A percentile compares a stretch with the other conserved stretches of the same genome.
Evolutionary conservation across 2,888 invertebrate genomes (phyloP).

Genomic region (Hypercompe scribonia): DNA sequence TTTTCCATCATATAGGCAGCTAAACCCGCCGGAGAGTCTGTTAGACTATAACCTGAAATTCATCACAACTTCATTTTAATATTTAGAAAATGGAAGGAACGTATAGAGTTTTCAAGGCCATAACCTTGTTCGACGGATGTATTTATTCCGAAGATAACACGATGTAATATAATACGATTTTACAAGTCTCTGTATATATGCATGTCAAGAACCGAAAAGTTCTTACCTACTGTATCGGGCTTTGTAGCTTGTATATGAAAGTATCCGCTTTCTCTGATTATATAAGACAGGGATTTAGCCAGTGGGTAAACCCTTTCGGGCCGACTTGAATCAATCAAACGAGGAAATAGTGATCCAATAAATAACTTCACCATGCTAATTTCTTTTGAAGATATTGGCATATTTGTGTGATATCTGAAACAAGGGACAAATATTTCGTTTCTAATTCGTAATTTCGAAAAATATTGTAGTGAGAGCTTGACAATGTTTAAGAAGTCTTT

Average conservation of each 20-base stretch:
- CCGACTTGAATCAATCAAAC: constrained; percentile 73
- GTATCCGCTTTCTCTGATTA: constrained; percentile 87
- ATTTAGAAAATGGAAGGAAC: background rate
- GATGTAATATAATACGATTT: too few relatives aligned
- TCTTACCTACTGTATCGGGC: constrained; percentile 92
- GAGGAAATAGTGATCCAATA: constrained; percentile 83
- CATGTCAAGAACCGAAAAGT: too few relatives aligned
- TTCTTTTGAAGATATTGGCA: constrained; percentile 82
- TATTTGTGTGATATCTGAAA: constrained; percentile 89
- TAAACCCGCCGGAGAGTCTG: constrained; percentile 93
- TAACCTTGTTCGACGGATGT: background rate
- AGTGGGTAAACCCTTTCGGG: constrained; percentile 85
- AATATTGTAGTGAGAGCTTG: too few relatives aligned
- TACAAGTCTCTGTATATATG: too few relatives aligned
- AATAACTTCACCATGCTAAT: constrained; percentile 71
- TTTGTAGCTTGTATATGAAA: constrained; percentile 93
- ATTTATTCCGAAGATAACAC: background rate
- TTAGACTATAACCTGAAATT: constrained; percentile 88
- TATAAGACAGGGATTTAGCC: constrained; percentile 56
- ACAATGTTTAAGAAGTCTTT: background rate
- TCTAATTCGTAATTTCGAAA: background rate
- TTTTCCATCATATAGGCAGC: constrained; percentile 96
- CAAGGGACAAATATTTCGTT: constrained; percentile 40
- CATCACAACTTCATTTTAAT: background rate
- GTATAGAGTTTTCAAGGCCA: too few relatives aligned